Evolutionary conservation across 2,888 invertebrate genomes (phyloP).

Genomic region (Argyra leucocephala): DNA sequence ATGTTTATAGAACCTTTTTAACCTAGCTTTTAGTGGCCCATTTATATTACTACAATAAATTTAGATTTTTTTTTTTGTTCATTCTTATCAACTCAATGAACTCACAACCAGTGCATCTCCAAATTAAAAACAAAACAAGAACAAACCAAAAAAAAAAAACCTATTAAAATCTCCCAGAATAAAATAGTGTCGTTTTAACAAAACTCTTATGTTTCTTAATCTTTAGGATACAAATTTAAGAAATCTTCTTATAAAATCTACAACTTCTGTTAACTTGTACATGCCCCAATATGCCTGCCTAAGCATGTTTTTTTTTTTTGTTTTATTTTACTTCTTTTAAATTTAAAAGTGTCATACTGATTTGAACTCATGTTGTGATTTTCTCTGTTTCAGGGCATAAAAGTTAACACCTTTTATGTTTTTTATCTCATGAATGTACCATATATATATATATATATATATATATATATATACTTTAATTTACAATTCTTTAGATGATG

Average conservation of each 20-base stretch:
- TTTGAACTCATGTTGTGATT: conserved; percentile 6
- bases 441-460: background rate
- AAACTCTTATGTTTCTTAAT: background rate
- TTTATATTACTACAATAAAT: too few species aligned
- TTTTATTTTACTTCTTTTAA: background rate
- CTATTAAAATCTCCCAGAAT: too few species aligned
- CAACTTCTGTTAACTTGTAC: conserved; percentile 6
- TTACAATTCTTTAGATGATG: too few species aligned
- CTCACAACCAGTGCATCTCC: too few species aligned
- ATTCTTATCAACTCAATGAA: too few species aligned
- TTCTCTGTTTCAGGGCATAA: background rate
- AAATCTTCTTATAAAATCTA: background rate
- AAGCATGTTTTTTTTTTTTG: background rate
- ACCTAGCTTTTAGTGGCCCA: too few species aligned
- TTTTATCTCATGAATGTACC: background rate
- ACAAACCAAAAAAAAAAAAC: too few species aligned
- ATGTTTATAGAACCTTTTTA: too few species aligned
- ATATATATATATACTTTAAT: too few species aligned
- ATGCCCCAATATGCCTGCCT: background rate
- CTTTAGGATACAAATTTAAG: background rate
- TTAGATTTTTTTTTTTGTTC: too few species aligned
- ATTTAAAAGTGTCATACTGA: background rate
- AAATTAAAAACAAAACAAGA: too few species aligned
- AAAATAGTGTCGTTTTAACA: background rate
- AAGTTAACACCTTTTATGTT: conserved; percentile 6